Percentiles rank a stretch among this genome's conserved stretches.
These are phyloP conservation scores for Onthophagus taurus DNA, from an alignment of 1,140 invertebrate species.

Conservation along the genomic window DNA sequence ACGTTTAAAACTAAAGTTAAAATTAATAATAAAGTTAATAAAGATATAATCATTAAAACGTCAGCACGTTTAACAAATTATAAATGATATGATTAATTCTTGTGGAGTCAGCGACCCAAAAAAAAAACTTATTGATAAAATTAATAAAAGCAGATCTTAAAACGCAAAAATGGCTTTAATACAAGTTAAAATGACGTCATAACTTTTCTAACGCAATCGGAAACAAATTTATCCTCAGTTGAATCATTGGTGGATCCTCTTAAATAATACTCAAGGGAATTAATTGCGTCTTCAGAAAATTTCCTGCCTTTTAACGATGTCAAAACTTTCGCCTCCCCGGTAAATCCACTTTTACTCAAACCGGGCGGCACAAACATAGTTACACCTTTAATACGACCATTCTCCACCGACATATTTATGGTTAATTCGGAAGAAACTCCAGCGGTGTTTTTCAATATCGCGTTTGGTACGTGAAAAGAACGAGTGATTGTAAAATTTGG, in stretches of 20 bases:
- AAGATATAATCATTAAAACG: not conserved
- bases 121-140: constrained; percentile 11
- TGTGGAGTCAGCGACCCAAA: constrained; percentile 23
- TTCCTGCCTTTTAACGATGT: constrained; percentile 29
- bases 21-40: not conserved
- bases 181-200: constrained; percentile 27
- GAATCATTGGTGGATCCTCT: constrained; percentile 16
- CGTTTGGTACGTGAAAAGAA: constrained; percentile 25
- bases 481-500: constrained; percentile 64
- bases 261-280: constrained; percentile 24
- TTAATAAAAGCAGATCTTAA: constrained; percentile 4
- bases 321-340: constrained; percentile 30
- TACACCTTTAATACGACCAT: constrained; percentile 30
- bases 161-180: not conserved
- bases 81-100: constrained; percentile 36
- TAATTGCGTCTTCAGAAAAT: constrained; percentile 30
- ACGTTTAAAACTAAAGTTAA: constrained; percentile 1
- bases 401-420: constrained; percentile 30
- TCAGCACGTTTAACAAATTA: constrained; percentile 7
- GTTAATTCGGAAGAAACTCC: constrained; percentile 21
- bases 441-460: constrained; percentile 16
- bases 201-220: constrained; percentile 30
- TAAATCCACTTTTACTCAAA: constrained; percentile 26
- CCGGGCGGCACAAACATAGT: constrained; percentile 29
- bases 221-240: constrained; percentile 30